Evolutionary conservation across 2,797 vertebrate genomes (phyloP).

Genomic region (Gymnodraco acuticeps): DNA sequence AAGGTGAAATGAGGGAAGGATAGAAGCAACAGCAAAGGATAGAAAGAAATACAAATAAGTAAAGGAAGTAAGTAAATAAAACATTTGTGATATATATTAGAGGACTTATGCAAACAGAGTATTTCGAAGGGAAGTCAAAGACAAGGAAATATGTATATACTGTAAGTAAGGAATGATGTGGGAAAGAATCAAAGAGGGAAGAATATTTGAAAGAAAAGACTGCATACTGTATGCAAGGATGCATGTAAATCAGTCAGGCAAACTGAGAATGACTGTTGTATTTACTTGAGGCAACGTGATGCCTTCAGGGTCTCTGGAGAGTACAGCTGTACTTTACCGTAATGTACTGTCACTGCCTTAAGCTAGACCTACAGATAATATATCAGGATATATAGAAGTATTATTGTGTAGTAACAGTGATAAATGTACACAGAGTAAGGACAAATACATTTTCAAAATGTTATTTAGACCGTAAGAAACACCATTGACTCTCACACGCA

Average conservation of each 20-base stretch:
- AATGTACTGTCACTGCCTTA: conserved; percentile 34
- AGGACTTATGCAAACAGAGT: not conserved
- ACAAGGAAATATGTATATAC: not conserved
- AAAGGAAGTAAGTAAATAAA: not conserved
- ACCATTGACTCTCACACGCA: conserved; percentile 31
- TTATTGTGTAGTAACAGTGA: conserved; percentile 3
- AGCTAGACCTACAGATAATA: conserved; percentile 44
- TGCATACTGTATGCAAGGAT: conserved; percentile 16
- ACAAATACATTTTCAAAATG: conserved; percentile 30
- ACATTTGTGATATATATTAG: not conserved
- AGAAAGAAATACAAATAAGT: not conserved
- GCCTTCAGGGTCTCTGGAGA: conserved; percentile 53
- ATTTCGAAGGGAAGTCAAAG: not conserved
- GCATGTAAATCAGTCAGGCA: conserved; percentile 43
- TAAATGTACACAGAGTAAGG: conserved; percentile 8
- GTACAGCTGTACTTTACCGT: conserved; percentile 39
- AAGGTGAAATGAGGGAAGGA: conserved; percentile 20
- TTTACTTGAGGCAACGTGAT: conserved; percentile 45
- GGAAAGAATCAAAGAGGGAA: not conserved
- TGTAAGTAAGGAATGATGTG: not conserved
- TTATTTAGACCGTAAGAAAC: conserved; percentile 58
- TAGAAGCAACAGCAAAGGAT: conserved; percentile 4
- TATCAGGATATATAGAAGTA: conserved; percentile 50
- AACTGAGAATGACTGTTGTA: conserved; percentile 35
- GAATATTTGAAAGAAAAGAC: not conserved